Evolutionary conservation across 2,888 invertebrate genomes (phyloP).

Genomic region (Epirrhoe tristata): DNA sequence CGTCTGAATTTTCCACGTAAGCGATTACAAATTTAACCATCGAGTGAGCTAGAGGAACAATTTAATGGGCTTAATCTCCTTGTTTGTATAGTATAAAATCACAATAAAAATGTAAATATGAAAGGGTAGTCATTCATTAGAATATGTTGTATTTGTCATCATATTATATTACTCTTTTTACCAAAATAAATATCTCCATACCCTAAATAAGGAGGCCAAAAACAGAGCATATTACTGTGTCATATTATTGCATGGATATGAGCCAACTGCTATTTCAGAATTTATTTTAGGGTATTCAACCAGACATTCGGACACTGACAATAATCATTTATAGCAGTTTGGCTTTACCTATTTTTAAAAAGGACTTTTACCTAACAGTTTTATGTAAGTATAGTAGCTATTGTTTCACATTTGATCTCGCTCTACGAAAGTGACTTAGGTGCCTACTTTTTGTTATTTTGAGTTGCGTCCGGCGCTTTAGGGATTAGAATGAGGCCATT

Average conservation of each 20-base stretch:
- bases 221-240: not conserved
- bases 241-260: not conserved
- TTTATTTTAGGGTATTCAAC: not conserved
- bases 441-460: not conserved
- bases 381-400: not conserved
- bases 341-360: too few relatives aligned
- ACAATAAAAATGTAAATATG: not conserved
- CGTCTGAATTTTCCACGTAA: slow-evolving; percentile 55
- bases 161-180: too few relatives aligned
- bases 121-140: not conserved
- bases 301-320: too few relatives aligned
- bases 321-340: too few relatives aligned
- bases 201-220: too few relatives aligned
- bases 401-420: not conserved
- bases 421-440: not conserved
- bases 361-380: not conserved
- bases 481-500: not conserved
- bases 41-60: slow-evolving; percentile 31
- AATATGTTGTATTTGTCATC: not conserved
- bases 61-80: not conserved
- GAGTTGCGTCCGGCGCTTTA: not conserved
- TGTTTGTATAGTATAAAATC: not conserved
- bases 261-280: not conserved
- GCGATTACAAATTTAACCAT: slow-evolving; percentile 55
- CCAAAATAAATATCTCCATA: too few relatives aligned